phyloP scores from a whole-genome alignment of 2,113 vertebrate species.

The Callocephalon fimbriatum region DNA sequence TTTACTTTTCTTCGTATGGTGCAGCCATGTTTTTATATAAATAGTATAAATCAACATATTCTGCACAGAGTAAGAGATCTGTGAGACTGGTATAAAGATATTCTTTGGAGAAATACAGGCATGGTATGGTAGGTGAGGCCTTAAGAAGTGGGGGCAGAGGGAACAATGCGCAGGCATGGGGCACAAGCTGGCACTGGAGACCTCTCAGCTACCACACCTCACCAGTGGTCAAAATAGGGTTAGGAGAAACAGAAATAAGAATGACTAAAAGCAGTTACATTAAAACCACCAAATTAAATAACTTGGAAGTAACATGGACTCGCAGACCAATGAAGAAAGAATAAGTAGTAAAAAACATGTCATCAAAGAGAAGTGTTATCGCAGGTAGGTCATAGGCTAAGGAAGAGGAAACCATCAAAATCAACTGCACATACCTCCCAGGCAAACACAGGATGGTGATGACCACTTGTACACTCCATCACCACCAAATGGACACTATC shows the following conservation, averaged over 20 bases:
- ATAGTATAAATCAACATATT: not conserved
- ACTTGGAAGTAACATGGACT: not conserved
- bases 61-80: not conserved
- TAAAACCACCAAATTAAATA: not conserved
- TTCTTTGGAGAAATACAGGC: not conserved
- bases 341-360: not conserved
- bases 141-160: not conserved
- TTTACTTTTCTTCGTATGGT: not conserved
- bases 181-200: not conserved
- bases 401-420: not conserved
- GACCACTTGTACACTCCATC: not conserved
- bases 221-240: not conserved
- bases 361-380: not conserved
- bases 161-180: fast-evolving
- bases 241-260: not conserved
- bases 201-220: not conserved
- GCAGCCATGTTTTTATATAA: not conserved
- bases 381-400: not conserved
- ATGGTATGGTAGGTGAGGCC: not conserved
- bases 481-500: not conserved
- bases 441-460: not conserved
- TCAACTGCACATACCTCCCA: not conserved
- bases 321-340: not conserved
- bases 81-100: fast-evolving
- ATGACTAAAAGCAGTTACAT: not conserved